A percentile compares a stretch with the other conserved stretches of the same genome.
Evolutionary conservation across 2,888 invertebrate species (phyloP).

Genomic region (Venustoraphidia nigricollis): DNA sequence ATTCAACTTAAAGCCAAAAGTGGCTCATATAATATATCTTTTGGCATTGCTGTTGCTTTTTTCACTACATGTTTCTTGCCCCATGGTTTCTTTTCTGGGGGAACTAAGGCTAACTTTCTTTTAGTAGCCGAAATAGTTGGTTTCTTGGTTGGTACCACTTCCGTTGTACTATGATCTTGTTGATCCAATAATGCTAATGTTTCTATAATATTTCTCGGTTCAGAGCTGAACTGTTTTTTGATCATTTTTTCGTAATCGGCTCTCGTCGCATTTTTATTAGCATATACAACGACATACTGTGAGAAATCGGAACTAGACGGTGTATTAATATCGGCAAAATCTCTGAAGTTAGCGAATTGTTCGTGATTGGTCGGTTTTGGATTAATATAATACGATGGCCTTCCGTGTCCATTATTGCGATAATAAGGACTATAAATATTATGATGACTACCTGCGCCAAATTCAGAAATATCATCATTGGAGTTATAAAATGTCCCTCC

Average conservation of each 20-base stretch:
- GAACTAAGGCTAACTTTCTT: constrained; percentile 41
- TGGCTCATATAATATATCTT: constrained; percentile 42
- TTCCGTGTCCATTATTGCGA: constrained; percentile 55
- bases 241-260: constrained; percentile 34
- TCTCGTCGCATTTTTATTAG: constrained; percentile 58
- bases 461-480: constrained; percentile 43
- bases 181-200: constrained; percentile 58
- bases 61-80: constrained; percentile 30
- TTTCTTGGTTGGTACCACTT: constrained; percentile 24
- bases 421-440: constrained; percentile 42
- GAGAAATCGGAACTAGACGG: constrained; percentile 70
- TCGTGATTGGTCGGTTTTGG: constrained; percentile 64
- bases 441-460: constrained; percentile 31
- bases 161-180: constrained; percentile 21
- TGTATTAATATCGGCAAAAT: constrained; percentile 79
- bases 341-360: constrained; percentile 79
- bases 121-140: constrained; percentile 43
- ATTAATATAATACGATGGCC: constrained; percentile 49
- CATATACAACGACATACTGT: constrained; percentile 70
- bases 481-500: constrained; percentile 76
- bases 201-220: constrained; percentile 73
- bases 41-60: constrained; percentile 31
- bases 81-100: constrained; percentile 35
- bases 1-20: constrained; percentile 49
- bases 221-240: constrained; percentile 27